Conservation (phyloP, 2,888 invertebrate species). For the Lumbricus terrestris region DNA sequence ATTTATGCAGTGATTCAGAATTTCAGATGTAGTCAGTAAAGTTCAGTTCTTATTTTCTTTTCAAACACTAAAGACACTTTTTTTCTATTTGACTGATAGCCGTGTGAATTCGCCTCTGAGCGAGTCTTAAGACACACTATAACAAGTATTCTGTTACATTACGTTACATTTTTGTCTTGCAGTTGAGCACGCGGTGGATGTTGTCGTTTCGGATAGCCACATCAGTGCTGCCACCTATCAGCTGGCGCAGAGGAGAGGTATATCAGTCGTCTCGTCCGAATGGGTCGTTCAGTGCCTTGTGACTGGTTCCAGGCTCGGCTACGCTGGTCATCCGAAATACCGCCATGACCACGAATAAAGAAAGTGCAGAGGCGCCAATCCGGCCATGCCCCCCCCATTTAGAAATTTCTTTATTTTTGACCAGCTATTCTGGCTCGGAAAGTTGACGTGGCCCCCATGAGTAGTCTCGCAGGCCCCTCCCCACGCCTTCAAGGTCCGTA, state of each 20-base stretch:
- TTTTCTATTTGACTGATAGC: too few species aligned
- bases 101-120: too few species aligned
- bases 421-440: too few species aligned
- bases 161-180: background rate
- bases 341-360: slow-evolving; percentile 40
- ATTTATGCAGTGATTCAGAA: background rate
- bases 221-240: slow-evolving; percentile 66
- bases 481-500: too few species aligned
- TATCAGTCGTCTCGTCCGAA: slow-evolving; percentile 69
- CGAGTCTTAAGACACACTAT: too few species aligned
- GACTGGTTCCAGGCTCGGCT: slow-evolving; percentile 63
- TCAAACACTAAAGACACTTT: too few species aligned
- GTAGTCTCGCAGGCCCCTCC: too few species aligned
- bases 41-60: background rate
- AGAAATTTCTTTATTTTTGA: too few species aligned
- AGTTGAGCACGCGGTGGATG: slow-evolving; percentile 6
- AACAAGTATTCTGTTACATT: too few species aligned
- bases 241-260: slow-evolving; percentile 64
- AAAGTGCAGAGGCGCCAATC: too few species aligned
- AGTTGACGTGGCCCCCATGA: too few species aligned
- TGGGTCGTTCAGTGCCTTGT: slow-evolving; percentile 73
- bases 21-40: background rate
- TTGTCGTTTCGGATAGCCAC: slow-evolving; percentile 63
- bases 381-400: too few species aligned
- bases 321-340: slow-evolving; percentile 47